Evolutionary conservation across 2,888 invertebrate genomes (phyloP), one percentile per base, ranked within the genome.

Genomic region (Eupithecia exiguata): DNA sequence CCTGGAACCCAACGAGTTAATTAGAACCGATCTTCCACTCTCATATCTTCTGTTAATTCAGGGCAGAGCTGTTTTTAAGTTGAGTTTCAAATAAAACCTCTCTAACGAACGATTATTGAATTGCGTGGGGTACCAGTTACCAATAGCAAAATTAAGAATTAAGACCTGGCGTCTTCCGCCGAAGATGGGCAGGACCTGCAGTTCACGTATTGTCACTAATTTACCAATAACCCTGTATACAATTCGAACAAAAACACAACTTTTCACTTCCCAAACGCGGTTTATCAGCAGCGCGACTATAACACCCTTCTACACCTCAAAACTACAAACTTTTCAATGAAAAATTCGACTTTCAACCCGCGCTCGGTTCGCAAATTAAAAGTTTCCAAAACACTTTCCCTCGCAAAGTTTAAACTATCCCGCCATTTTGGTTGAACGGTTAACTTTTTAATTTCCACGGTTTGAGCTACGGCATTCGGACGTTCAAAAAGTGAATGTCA

Each of bases 341-440:
- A 92, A 92, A 92, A 92, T 91, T 89, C 86, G 88, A 89, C 88
- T 88, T 90, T 84, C 84, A 84, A 85, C 87, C 58, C 87, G 81
- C 77, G 83, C 84, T 82, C 82, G 81, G 85, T 84, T 86, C 84
- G 84, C 89, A 92, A 92, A 92, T 92, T 92, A 91, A 92, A 92
- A 92, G 91, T 92, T 85, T 68, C 21, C 70, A 79, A 78, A 89
- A 90, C 91, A 92, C 92, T 92, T 91, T 92, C 92, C 81, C 90
- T 88, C 85, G 79, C 79, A 78, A 89, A 89, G 86, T 91, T 84
- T 77, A 79, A 92, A 92, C 92, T 92, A 92, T 92, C 89, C 84
- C 82, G 87, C 90, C 92, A 91, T 92, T 92, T 91, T 90, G 91
- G 90, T 89, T 88, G 84, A 87, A 84, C 85, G 87, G 82, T 88